A percentile compares a stretch with the other conserved stretches of the same genome.
These are phyloP conservation scores for Corydoras sp. DNA, from an alignment of 2,113 vertebrate species.

Conservation along the genomic window DNA sequence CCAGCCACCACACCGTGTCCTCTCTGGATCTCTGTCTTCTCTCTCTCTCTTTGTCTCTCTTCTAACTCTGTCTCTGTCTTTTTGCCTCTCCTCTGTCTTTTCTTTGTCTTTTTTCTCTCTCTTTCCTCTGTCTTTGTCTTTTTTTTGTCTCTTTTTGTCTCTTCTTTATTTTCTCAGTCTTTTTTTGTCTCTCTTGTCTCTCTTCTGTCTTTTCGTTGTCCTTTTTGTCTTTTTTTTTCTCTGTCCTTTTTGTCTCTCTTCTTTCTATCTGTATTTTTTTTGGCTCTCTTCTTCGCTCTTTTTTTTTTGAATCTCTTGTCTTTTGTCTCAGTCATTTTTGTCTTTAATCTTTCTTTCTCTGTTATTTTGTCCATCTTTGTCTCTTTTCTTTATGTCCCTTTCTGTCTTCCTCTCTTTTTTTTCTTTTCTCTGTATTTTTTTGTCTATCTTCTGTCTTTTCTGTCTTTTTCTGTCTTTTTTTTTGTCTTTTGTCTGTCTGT, in stretches of 20 bases:
- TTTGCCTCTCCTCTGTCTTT: background rate
- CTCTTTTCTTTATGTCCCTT: no score
- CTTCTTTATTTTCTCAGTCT: background rate
- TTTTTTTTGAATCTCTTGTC: no score
- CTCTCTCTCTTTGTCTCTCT: conserved; percentile 10
- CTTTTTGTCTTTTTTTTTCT: background rate
- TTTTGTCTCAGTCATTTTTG: no score
- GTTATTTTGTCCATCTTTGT: no score
- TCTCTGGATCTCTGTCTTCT: background rate
- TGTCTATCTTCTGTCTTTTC: no score
- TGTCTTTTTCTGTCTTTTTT: no score
- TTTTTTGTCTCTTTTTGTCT: background rate
- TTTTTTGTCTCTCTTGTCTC: conserved; percentile 3
- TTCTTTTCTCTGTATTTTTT: no score
- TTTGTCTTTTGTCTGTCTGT: no score
- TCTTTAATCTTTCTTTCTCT: no score
- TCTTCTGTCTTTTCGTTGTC: background rate
- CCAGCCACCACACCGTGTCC: background rate
- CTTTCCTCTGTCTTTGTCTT: conserved; percentile 26
- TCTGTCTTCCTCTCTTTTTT: no score
- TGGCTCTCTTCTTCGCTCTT: no score
- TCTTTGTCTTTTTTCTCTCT: conserved; percentile 2
- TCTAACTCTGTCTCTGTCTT: background rate
- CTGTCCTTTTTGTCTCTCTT: background rate
- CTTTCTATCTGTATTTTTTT: no score